These are phyloP conservation scores for Pseudorasbora parva DNA, from an alignment of 2,113 vertebrate species.

Conservation along the genomic window DNA sequence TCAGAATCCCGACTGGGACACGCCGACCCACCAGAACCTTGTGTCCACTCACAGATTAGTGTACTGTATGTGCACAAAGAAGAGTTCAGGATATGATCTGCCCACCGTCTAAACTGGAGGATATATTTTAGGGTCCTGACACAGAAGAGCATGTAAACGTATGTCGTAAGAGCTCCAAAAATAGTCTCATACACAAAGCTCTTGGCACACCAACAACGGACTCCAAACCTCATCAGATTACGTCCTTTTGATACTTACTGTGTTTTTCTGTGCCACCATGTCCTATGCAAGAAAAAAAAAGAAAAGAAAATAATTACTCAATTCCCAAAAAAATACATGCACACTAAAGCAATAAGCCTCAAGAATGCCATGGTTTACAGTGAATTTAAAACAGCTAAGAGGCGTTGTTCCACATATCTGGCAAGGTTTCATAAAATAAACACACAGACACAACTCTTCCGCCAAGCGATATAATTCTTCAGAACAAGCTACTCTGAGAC, in stretches of 20 bases:
- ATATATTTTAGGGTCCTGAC: constrained; percentile 20
- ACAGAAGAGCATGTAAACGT: constrained; percentile 5
- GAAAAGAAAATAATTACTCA: constrained; percentile 40
- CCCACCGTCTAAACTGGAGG: not conserved
- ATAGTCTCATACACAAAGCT: constrained; percentile 33
- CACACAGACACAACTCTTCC: too few relatives aligned
- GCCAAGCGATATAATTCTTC: too few relatives aligned
- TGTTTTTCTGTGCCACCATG: constrained; percentile 93
- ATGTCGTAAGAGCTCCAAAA: constrained; percentile 21
- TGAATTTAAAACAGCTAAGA: too few relatives aligned
- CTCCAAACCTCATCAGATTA: constrained; percentile 5
- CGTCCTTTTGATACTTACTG: constrained; percentile 82
- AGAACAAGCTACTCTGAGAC: too few relatives aligned
- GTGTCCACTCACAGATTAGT: constrained; percentile 7
- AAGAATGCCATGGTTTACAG: too few relatives aligned
- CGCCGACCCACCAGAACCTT: not conserved
- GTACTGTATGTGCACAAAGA: not conserved
- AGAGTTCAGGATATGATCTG: not conserved
- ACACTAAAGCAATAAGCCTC: not conserved
- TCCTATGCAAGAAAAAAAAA: constrained; percentile 77
- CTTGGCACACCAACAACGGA: not conserved
- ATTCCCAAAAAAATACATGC: not conserved
- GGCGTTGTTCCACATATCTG: too few relatives aligned
- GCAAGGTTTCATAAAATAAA: too few relatives aligned
- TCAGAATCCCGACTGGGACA: not conserved